Conservation (phyloP, 2,797 vertebrate species). For the Platalea minor region DNA sequence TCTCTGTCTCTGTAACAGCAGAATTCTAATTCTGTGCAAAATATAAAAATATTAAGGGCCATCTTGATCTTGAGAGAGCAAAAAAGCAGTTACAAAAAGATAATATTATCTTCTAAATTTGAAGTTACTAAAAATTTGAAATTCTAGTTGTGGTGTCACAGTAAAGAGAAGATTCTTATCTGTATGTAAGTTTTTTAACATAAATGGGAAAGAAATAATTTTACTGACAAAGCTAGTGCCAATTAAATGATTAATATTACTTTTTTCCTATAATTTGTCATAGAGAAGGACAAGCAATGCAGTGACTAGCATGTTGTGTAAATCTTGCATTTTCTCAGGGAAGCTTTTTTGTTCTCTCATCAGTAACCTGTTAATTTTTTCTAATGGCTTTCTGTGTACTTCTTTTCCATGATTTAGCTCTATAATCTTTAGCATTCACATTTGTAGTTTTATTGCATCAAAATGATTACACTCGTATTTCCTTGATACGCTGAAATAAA, state of each 20-base stretch:
- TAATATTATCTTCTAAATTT: not conserved
- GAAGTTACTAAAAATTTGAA: not conserved
- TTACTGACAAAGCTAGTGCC: not conserved
- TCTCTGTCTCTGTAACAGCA: not conserved
- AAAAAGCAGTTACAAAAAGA: not conserved
- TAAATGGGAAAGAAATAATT: not conserved
- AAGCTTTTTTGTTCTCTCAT: not conserved
- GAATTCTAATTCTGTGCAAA: not conserved
- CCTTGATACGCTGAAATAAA: not conserved
- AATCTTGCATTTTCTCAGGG: not conserved
- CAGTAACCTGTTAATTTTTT: not conserved
- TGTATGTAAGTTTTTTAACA: not conserved
- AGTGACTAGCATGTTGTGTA: not conserved
- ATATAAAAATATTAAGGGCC: not conserved
- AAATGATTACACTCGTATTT: not conserved
- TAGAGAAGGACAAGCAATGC: not conserved
- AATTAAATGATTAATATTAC: not conserved
- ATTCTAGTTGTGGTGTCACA: not conserved
- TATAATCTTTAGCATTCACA: not conserved
- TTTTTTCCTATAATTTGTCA: not conserved
- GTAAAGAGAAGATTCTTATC: not conserved
- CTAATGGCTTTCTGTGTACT: not conserved
- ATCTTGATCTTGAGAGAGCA: not conserved
- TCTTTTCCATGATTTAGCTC: not conserved
- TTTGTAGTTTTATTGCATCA: not conserved